Evolutionary conservation across 1,140 invertebrate species (phyloP).

Genomic region (Heliconius melpomene): DNA sequence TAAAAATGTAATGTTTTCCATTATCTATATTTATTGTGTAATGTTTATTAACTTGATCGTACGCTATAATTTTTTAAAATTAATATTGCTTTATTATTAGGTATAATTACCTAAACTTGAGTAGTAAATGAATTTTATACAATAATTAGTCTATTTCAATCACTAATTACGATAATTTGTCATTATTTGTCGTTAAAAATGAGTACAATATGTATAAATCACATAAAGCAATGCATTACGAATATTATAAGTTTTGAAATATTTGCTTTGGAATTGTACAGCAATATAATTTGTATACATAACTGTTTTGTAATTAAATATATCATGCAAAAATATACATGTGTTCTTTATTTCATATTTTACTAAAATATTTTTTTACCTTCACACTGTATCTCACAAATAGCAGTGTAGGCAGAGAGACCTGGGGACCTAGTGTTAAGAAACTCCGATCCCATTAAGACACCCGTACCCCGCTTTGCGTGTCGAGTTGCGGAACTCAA

Average conservation of each 20-base stretch:
- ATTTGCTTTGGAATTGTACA: constrained; percentile 66
- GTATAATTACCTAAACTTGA: constrained; percentile 17
- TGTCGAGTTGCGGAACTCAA: no score
- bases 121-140: not conserved
- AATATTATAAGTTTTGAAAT: constrained; percentile 27
- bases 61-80: constrained; percentile 19
- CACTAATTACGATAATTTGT: not conserved
- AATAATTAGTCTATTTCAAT: constrained; percentile 3
- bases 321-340: constrained; percentile 38
- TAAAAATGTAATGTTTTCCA: constrained; percentile 21
- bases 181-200: not conserved
- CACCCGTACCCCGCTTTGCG: no score
- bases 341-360: constrained; percentile 12
- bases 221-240: constrained; percentile 23
- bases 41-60: constrained; percentile 17
- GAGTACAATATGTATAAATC: constrained; percentile 29
- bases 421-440: no score
- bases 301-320: constrained; percentile 71
- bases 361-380: not conserved
- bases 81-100: constrained; percentile 30
- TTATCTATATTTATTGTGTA: constrained; percentile 29
- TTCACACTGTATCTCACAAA: no score
- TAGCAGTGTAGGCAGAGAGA: no score
- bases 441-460: no score
- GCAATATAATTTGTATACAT: constrained; percentile 69